phyloP scores from a whole-genome alignment of 2,888 invertebrate genomes.

The Rhamnusium bicolor region DNA sequence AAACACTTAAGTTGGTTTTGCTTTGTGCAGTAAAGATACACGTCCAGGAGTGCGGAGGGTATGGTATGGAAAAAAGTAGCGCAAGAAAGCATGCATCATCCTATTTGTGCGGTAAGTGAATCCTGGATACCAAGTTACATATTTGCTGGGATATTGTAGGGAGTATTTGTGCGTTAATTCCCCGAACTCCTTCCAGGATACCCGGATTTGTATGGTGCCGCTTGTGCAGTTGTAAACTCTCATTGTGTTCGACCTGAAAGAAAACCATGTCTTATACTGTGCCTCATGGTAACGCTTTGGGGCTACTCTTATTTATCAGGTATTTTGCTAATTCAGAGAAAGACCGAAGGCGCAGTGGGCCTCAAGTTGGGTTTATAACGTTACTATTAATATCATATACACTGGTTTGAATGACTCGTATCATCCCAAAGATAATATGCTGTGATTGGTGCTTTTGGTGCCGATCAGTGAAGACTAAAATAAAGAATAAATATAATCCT shows the following conservation, averaged over 20 bases:
- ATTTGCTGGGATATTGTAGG: constrained; percentile 85
- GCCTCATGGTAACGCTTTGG: too few species aligned
- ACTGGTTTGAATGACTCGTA: too few species aligned
- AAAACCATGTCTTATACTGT: background rate
- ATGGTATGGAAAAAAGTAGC: constrained; percentile 85
- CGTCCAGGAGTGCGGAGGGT: constrained; percentile 88
- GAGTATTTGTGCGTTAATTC: constrained; percentile 82
- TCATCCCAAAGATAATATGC: too few species aligned
- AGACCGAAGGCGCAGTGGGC: too few species aligned
- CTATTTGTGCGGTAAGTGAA: constrained; percentile 84
- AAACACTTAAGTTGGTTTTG: constrained; percentile 82
- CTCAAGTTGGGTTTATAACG: too few species aligned
- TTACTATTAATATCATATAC: too few species aligned
- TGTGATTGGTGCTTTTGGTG: too few species aligned
- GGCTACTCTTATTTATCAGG: too few species aligned
- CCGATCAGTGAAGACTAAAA: too few species aligned
- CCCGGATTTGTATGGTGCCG: constrained; percentile 87
- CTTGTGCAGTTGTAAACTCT: constrained; percentile 94
- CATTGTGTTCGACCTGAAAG: constrained; percentile 70
- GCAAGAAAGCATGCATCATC: constrained; percentile 82
- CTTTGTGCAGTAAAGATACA: constrained; percentile 82
- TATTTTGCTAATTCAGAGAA: too few species aligned
- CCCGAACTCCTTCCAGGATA: constrained; percentile 90
- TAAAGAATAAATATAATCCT: too few species aligned
- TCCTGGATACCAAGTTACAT: constrained; percentile 89